Percentiles rank a stretch among this genome's conserved stretches.
phyloP scores from a whole-genome alignment of 2,888 invertebrate species.

The Pristionchus entomophagus region DNA sequence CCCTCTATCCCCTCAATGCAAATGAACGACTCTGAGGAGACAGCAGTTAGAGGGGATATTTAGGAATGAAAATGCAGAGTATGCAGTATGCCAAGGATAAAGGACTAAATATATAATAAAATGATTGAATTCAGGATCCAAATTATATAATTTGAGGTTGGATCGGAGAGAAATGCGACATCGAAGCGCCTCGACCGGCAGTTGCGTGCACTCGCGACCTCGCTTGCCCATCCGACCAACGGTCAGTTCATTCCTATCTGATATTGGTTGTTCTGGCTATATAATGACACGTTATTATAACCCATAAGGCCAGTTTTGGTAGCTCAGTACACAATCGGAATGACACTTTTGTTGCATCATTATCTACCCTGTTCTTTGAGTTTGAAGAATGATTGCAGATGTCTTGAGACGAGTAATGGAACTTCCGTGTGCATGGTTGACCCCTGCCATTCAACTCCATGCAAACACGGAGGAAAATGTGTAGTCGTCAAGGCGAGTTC shows the following conservation, averaged over 20 bases:
- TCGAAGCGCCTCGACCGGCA: conserved; percentile 17
- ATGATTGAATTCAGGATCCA: neutral
- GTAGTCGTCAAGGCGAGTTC: conserved; percentile 59
- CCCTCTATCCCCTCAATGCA: neutral
- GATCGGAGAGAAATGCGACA: conserved; percentile 45
- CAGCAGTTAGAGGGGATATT: neutral
- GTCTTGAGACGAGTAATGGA: conserved; percentile 51
- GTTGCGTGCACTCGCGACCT: neutral
- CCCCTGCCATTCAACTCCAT: conserved; percentile 60
- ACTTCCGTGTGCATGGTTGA: conserved; percentile 50
- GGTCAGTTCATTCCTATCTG: neutral
- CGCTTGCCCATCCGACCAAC: conserved; percentile 42
- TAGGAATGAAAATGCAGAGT: neutral
- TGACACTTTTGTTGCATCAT: no score
- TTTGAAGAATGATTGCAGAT: no score
- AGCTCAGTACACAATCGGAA: no score
- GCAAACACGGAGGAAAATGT: conserved; percentile 69
- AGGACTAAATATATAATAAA: neutral
- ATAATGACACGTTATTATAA: neutral
- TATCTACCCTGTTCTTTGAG: no score
- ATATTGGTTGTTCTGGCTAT: neutral
- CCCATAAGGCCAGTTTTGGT: no score
- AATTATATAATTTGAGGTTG: conserved; percentile 34
- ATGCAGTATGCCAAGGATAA: neutral
- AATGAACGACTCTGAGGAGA: conserved; percentile 10